phyloP scores from a whole-genome alignment of 1,140 invertebrate species.

The Fopius arisanus region DNA sequence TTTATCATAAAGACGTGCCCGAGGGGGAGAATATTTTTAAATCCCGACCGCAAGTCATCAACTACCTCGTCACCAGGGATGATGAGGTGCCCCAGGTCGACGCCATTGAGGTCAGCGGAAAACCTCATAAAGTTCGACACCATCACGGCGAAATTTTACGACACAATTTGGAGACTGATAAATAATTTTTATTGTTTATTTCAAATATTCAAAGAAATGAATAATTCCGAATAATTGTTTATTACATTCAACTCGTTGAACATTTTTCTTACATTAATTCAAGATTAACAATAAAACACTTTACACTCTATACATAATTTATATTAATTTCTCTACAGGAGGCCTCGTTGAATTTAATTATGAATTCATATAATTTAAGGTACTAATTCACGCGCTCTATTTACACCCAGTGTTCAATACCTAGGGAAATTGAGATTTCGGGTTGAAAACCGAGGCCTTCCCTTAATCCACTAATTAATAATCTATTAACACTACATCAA shows the following conservation, averaged over 20 bases:
- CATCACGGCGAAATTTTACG: conserved; percentile 47
- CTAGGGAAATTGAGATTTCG: background rate
- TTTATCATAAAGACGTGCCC: background rate
- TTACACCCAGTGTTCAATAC: background rate
- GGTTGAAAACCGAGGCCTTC: background rate
- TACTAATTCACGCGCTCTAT: background rate
- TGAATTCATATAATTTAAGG: background rate
- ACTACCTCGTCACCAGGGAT: conserved; percentile 38
- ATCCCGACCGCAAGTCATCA: conserved; percentile 47
- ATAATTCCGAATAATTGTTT: background rate
- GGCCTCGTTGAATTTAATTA: background rate
- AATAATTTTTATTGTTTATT: background rate
- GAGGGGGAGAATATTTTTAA: conserved; percentile 43
- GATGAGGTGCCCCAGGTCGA: conserved; percentile 34
- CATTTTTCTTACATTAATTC: background rate
- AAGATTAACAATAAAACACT: conserved; percentile 17
- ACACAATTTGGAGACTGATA: conserved; percentile 30
- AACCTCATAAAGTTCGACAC: conserved; percentile 50
- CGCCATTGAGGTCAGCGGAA: conserved; percentile 49
- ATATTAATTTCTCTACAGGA: background rate
- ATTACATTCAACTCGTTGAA: background rate
- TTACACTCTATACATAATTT: conserved; percentile 24
- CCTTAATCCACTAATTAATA: conserved; percentile 22
- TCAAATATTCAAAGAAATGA: too few species aligned
- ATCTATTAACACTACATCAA: too few species aligned